Evolutionary conservation across 2,797 vertebrate genomes (phyloP), one percentile per base, ranked within the genome.

Genomic region (Chloroceryle amazona): DNA sequence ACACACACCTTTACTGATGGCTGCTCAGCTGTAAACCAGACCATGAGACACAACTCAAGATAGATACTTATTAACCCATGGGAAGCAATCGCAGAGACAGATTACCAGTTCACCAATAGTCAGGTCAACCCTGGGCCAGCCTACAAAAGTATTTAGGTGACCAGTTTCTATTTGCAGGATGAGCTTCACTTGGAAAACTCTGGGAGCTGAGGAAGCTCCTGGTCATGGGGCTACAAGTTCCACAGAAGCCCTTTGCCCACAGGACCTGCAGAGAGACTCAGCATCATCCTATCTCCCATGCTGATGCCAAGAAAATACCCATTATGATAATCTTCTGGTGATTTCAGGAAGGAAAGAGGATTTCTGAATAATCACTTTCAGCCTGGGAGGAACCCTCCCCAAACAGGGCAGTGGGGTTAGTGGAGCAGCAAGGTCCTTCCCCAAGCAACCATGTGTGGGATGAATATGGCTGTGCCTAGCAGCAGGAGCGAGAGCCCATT

Each of bases 401-500:
- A 87, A 2, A 4, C 9, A 58, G 37, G 29, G 5, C n/a, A 19
- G 12, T 25, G 10, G 16, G 8, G n/a, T 75, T 75, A 86, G 33
- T 23, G n/a, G 46, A 81, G 67, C 2, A 5, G 52, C 78, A 68
- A 41, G 26, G 79, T 74, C 49, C 12, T 78, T 89, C 63, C 83
- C 44, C 57, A 89, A 76, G 18, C 25, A 81, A 13, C 21, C 23
- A 13, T 1, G 5, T n/a, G 7, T 2, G 1, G 57, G 37, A 72
- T 22, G 19, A 67, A 49, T 39, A 54, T 1, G 5, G 65, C n/a
- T 68, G 16, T 91, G 89, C 88, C 91, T 89, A 67, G 67, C 75
- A 96, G 79, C 81, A 94, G 89, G 81, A 95, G 58, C 4, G 1
- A 73, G 23, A 58, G 72, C 37, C 84, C 44, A 8, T 90, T 92